Evolutionary conservation across 2,797 vertebrate genomes (phyloP).

Genomic region (Crax fasciolata): DNA sequence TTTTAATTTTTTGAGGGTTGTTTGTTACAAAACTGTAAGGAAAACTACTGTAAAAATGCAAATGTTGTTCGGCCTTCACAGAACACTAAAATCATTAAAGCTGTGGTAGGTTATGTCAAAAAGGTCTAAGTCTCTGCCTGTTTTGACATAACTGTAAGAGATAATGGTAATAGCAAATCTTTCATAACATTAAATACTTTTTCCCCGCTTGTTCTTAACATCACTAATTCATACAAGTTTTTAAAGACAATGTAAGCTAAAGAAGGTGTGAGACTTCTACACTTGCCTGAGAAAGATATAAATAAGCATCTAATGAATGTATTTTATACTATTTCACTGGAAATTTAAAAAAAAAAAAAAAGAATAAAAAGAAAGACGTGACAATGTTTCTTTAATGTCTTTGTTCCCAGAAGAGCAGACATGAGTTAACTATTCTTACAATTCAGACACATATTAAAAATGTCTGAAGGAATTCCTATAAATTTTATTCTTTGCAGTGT

Average conservation of each 20-base stretch:
- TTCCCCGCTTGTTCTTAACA: background rate
- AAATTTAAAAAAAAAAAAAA: background rate
- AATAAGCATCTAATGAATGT: background rate
- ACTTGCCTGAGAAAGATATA: background rate
- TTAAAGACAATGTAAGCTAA: background rate
- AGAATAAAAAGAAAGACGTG: background rate
- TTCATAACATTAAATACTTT: background rate
- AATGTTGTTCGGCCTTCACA: background rate
- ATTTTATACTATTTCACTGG: background rate
- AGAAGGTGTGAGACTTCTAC: background rate
- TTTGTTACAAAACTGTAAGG: background rate
- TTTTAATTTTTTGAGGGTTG: background rate
- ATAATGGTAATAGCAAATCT: background rate
- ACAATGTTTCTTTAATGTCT: background rate
- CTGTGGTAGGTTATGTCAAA: background rate
- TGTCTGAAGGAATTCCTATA: conserved; percentile 27
- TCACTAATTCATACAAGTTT: background rate
- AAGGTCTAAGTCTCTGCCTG: background rate
- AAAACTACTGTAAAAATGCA: background rate
- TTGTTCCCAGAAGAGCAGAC: background rate
- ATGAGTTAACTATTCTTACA: background rate
- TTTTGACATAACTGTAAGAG: background rate
- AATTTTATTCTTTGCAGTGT: background rate
- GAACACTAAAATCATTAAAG: background rate
- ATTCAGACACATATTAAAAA: conserved; percentile 5